These are phyloP conservation scores for Pandion haliaetus DNA, from an alignment of 2,113 vertebrate genomes.

Conservation along the genomic window DNA sequence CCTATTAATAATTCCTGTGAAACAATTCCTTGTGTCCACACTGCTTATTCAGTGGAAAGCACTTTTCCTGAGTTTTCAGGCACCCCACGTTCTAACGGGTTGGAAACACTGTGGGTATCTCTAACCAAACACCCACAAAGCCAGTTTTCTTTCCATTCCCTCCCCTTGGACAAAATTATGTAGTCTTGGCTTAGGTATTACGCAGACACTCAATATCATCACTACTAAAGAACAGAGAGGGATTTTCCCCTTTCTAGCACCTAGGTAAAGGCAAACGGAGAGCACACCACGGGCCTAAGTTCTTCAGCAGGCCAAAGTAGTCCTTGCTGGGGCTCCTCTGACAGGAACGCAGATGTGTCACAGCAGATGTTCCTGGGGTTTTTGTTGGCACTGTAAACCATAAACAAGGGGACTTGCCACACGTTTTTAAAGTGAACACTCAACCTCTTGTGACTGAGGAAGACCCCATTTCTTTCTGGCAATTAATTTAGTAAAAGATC, in stretches of 20 bases:
- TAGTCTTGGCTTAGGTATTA: background rate
- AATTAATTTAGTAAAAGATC: background rate
- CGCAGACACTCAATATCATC: background rate
- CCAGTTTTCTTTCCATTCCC: background rate
- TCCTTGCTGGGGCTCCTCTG: background rate
- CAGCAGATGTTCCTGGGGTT: background rate
- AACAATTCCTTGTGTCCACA: background rate
- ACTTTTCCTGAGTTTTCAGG: background rate
- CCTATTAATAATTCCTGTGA: background rate
- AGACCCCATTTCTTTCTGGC: background rate
- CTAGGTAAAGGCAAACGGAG: background rate
- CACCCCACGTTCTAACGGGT: background rate
- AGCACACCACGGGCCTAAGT: fast-evolving
- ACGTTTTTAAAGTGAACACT: background rate
- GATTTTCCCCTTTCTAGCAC: background rate
- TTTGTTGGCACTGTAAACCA: background rate
- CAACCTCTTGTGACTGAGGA: background rate
- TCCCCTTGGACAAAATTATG: background rate
- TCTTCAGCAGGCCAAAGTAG: no score
- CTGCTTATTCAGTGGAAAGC: background rate
- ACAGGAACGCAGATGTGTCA: background rate
- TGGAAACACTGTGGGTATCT: background rate
- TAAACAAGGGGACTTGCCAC: background rate
- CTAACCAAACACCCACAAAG: background rate
- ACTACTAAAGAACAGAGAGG: background rate